Evolutionary conservation across 2,113 vertebrate genomes (phyloP), one percentile per base, ranked within the genome.

Genomic region (Festucalex cinctus): DNA sequence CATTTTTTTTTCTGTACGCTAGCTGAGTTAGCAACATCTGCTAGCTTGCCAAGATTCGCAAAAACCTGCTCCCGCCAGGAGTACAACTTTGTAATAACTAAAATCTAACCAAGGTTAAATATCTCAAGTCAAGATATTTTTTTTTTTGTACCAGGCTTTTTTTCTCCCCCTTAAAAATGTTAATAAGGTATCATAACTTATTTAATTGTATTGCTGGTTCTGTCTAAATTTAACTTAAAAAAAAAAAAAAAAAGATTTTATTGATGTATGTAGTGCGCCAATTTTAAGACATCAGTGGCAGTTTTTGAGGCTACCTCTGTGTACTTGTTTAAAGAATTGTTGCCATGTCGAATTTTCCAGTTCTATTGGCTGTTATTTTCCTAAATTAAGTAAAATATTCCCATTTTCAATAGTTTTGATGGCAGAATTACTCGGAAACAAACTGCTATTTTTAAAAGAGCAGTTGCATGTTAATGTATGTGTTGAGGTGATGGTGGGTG

Each of bases 11-110:
- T 54, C 26, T 24, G 71, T 66, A 66, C n/a, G 69, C 85, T 80
- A 75, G 81, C 82, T 79, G 78, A 74, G 80, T 59, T 81, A 77
- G 77, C 77, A 81, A 82, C 86, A 85, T 76, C 83, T 87, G 85
- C 82, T 81, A 83, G 66, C 74, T 79, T 69, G 63, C 71, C 48
- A 84, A 84, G 81, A 90, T 87, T 88, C 85, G 70, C 57, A 65
- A 68, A 73, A 58, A 3, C 16, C 49, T 69, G 60, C 73, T 73
- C 60, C 65, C 64, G 36, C 68, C 69, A 68, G 70, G 71, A 77
- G 69, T 54, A 35, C 61, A 67, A 17, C 16, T 1, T 26, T 57
- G 54, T 6, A 32, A 57, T 28, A 57, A 28, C 22, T 26, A 12
- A 54, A 24, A 13, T 49, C 46, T n/a, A n/a, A 44, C 43, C 43